Evolutionary conservation across 1,140 invertebrate genomes (phyloP).

Genomic region (Bursaphelenchus mucronatus): DNA sequence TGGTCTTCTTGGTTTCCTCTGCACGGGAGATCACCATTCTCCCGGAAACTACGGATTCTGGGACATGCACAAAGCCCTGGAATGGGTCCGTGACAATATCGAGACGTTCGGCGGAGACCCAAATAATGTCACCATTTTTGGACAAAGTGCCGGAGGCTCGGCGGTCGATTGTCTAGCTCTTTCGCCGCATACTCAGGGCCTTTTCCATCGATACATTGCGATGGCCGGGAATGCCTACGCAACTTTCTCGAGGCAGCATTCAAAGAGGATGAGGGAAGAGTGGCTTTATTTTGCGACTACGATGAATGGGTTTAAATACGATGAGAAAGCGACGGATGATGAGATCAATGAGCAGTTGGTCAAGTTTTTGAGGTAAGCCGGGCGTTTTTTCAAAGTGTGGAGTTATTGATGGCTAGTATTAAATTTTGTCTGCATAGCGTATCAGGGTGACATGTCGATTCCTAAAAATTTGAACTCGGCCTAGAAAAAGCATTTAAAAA

Average conservation of each 20-base stretch:
- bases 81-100: constrained; percentile 53
- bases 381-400: too few relatives aligned
- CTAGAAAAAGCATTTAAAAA: constrained; percentile 6
- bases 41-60: constrained; percentile 44
- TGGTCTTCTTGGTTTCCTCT: constrained; percentile 47
- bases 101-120: constrained; percentile 67
- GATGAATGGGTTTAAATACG: constrained; percentile 26
- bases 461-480: constrained; percentile 24
- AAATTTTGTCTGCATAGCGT: too few relatives aligned
- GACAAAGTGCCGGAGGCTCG: constrained; percentile 70
- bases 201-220: constrained; percentile 38
- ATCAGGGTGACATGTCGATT: too few relatives aligned
- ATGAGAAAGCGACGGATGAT: constrained; percentile 37
- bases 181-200: constrained; percentile 42
- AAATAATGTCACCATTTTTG: constrained; percentile 69
- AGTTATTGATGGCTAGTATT: too few relatives aligned
- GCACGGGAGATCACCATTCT: constrained; percentile 26
- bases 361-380: too few relatives aligned
- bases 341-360: constrained; percentile 20
- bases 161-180: constrained; percentile 44
- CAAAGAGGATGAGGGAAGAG: constrained; percentile 18
- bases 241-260: constrained; percentile 27
- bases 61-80: constrained; percentile 32
- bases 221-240: constrained; percentile 32
- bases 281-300: constrained; percentile 25